Base-by-base conservation (phyloP, 2,797 vertebrate species). In the Threskiornis aethiopicus region DNA sequence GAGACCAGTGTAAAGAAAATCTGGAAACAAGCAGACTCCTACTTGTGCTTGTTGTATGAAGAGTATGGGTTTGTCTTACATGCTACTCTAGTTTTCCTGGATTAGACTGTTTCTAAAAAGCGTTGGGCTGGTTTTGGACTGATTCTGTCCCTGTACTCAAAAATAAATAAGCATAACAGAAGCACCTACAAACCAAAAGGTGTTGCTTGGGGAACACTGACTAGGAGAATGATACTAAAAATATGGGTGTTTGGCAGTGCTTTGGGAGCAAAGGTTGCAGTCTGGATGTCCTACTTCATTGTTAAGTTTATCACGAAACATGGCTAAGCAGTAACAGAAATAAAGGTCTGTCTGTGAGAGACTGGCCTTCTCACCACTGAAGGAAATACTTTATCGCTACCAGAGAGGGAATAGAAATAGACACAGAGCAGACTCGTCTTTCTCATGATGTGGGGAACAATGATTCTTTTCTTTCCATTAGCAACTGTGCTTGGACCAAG, bases 381-480 rank as follows among this genome's bases (percentile, higher is more conserved):
- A 93, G 31, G 16, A 95, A 95, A 91, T 65, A 58, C 10, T 76
- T 78, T 44, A 61, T 37, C 54, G 51, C 61, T 85, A 44, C 25
- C 39, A 93, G 25, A 77, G 41, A 73, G 6, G 25, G 37, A 91
- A 77, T 10, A 59, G 39, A 87, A 91, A 83, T 26, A 85, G 67
- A 55, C 39, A 78, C 20, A 90, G 31, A 73, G n/a, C 9, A 80
- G 35, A 17, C 47, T 89, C 59, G 59, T 81, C 16, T 35, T 55
- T 87, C 71, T 87, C 16, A 13, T 73, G 37, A 75, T 61, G 16
- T 7, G 18, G 66, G 47, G 29, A 91, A 91, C 54, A 95, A 84
- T 58, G 35, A 80, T 70, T 85, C 58, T 95, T 93, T 93, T 93
- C 52, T 84, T 94, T 94, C 85, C 44, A 65, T 66, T 92, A 93